Evolutionary conservation across 2,113 vertebrate species (phyloP).

Genomic region (Limnothrissa miodon): DNA sequence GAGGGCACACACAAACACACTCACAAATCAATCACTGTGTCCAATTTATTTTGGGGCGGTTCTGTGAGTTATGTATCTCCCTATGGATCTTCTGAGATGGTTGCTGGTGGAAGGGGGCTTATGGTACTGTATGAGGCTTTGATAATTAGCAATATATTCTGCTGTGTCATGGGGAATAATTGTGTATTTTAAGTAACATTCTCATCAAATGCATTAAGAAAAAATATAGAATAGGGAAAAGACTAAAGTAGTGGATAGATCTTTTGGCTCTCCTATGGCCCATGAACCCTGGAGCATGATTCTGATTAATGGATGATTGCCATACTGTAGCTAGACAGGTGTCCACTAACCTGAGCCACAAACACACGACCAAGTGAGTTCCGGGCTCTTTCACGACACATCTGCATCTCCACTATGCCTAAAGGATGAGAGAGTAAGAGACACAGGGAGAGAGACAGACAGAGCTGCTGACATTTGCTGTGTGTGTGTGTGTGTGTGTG

Average conservation of each 20-base stretch:
- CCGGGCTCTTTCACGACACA: slow-evolving; percentile 80
- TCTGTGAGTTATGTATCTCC: not conserved
- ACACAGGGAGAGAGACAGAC: not conserved
- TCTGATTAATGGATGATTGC: not conserved
- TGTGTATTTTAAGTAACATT: not conserved
- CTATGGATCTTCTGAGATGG: not conserved
- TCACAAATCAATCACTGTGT: not conserved
- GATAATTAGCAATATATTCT: too few species aligned
- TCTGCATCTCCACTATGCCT: slow-evolving; percentile 82
- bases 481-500: too few species aligned
- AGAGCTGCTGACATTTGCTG: not conserved
- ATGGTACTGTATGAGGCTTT: not conserved
- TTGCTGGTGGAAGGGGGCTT: not conserved
- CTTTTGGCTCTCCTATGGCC: not conserved
- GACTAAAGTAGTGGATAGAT: not conserved
- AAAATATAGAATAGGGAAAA: not conserved
- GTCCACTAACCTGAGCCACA: slow-evolving; percentile 80
- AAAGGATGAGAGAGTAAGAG: slow-evolving; percentile 28
- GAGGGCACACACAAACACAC: slow-evolving; percentile 14
- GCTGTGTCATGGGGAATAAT: not conserved
- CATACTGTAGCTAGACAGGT: slow-evolving; percentile 7
- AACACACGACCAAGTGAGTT: slow-evolving; percentile 89
- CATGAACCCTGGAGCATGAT: not conserved
- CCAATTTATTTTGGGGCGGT: not conserved
- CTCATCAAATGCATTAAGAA: not conserved